phyloP scores from a whole-genome alignment of 2,888 invertebrate species.

The Germaria angustata region DNA sequence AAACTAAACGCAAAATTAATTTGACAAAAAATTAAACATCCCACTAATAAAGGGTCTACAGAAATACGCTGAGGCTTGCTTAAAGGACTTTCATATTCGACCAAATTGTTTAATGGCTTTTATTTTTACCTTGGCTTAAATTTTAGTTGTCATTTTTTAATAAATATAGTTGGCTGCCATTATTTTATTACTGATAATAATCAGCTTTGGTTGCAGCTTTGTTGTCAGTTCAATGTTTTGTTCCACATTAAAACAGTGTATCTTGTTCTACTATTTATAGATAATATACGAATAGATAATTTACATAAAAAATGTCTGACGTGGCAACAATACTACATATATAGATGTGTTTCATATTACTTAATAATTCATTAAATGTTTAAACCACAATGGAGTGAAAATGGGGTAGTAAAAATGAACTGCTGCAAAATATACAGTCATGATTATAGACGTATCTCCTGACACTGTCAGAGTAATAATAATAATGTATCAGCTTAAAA shows the following conservation, averaged over 20 bases:
- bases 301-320: conserved; percentile 23
- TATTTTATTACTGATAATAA: conserved; percentile 57
- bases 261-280: conserved; percentile 19
- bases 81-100: no score
- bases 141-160: conserved; percentile 15
- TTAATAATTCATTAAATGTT: conserved; percentile 43
- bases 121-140: no score
- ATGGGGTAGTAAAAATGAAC: conserved; percentile 20
- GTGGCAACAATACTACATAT: background rate
- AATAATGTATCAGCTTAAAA: conserved; percentile 47
- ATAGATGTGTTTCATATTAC: background rate
- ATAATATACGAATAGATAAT: conserved; percentile 49
- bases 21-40: no score
- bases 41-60: no score
- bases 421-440: background rate
- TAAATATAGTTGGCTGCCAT: conserved; percentile 34
- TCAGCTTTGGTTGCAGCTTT: conserved; percentile 55
- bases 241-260: background rate
- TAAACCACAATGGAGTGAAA: conserved; percentile 52
- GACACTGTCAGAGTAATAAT: conserved; percentile 31
- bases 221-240: conserved; percentile 5
- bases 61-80: no score
- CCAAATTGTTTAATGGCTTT: no score
- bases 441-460: background rate
- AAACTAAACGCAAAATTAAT: no score